Evolutionary conservation across 2,797 vertebrate genomes (phyloP), one percentile per base, ranked within the genome.

Genomic region (Karalla daura): DNA sequence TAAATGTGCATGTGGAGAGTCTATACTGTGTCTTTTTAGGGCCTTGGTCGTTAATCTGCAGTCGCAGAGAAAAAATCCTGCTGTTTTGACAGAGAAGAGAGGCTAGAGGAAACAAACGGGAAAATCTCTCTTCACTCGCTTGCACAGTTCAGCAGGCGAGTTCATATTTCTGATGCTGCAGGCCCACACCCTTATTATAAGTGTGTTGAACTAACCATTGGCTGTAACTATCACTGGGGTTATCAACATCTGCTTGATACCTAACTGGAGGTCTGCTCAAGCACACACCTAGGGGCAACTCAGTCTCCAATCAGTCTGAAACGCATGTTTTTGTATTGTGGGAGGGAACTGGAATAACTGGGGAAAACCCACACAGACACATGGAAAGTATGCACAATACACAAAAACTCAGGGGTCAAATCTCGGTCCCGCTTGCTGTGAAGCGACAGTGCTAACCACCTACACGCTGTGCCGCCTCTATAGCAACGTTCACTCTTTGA

Each of bases 81-180:
- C 56, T 68, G 62, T 39, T 76, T 63, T 64, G 27, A 56, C 51
- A 78, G 44, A 55, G 37, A 25, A n/a, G 28, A n/a, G 40, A 35
- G 41, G 20, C 52, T 25, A 33, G n/a, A 35, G 18, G 63, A 63
- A 68, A 66, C 4, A 32, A 53, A 50, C 17, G 9, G 20, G 7
- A 44, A 41, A 52, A 21, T 23, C 53, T 25, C 14, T 17, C 7
- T 3, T 13, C 5, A 11, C 46, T 40, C 17, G 25, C 41, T 62
- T 7, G 36, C 18, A 37, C 3, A 13, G 4, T 44, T 43, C 35
- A 55, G 32, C 52, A 49, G 44, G 33, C 18, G 9, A 0, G n/a
- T 40, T 33, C 4, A 36, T 63, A 54, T 15, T 54, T 41, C 27
- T 11, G 49, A 25, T 21, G 46, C 17, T 8, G 10, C 41, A 24